These are phyloP conservation scores for Xestia ashworthii DNA, from an alignment of 2,888 invertebrate genomes.

Conservation along the genomic window DNA sequence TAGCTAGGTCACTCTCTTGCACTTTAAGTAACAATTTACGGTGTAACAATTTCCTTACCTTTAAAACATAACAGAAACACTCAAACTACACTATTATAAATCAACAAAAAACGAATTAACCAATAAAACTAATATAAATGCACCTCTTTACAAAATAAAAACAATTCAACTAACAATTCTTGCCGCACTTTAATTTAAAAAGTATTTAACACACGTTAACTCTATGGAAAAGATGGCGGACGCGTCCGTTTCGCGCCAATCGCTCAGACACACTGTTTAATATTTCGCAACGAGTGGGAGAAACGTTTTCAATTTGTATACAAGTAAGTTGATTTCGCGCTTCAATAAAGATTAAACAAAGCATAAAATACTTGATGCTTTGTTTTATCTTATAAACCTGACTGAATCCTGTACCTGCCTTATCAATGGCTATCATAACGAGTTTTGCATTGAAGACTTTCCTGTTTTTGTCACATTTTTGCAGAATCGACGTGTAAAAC, in stretches of 20 bases:
- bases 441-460: conserved; percentile 7
- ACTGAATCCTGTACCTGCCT: neutral
- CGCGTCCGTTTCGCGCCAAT: conserved; percentile 58
- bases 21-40: neutral
- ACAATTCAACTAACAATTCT: neutral
- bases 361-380: neutral
- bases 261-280: conserved; percentile 33
- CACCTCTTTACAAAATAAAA: conserved; percentile 6
- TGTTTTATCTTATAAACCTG: conserved; percentile 3
- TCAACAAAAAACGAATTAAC: neutral
- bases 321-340: conserved; percentile 25
- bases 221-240: conserved; percentile 49
- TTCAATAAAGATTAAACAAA: conserved; percentile 32
- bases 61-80: conserved; percentile 31
- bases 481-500: neutral
- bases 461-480: conserved; percentile 8
- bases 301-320: conserved; percentile 15
- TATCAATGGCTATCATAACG: conserved; percentile 13
- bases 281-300: neutral
- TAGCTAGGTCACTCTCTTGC: conserved; percentile 1
- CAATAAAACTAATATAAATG: conserved; percentile 12
- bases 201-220: conserved; percentile 11
- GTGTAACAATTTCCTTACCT: conserved; percentile 28
- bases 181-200: conserved; percentile 20
- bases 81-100: neutral